These are phyloP conservation scores for Balanococcus diminutus DNA, from an alignment of 2,888 invertebrate genomes.

Conservation along the genomic window DNA sequence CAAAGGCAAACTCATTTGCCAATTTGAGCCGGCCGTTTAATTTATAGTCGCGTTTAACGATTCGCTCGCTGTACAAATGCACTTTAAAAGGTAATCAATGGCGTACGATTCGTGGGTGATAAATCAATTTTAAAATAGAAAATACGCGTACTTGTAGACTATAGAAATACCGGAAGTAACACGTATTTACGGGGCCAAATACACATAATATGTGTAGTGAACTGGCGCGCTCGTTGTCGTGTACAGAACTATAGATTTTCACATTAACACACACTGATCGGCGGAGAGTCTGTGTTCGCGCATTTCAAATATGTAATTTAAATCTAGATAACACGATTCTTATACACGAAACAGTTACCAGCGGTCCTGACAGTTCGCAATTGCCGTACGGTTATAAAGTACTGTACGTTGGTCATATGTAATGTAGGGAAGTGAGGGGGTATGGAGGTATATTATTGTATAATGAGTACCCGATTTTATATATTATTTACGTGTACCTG, in stretches of 20 bases:
- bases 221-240: background rate
- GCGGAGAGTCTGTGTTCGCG: background rate
- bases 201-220: background rate
- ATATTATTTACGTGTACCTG: background rate
- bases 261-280: background rate
- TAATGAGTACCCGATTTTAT: background rate
- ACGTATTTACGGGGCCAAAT: background rate
- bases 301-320: conserved; percentile 37
- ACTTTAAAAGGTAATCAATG: conserved; percentile 35
- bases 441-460: background rate
- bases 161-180: conserved; percentile 30
- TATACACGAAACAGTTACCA: conserved; percentile 24
- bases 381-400: background rate
- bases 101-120: conserved; percentile 23
- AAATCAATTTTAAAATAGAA: conserved; percentile 26
- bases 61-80: background rate
- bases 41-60: conserved; percentile 19
- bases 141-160: background rate
- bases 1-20: conserved; percentile 5
- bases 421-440: too few species aligned
- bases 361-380: background rate
- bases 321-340: conserved; percentile 9
- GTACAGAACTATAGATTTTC: background rate
- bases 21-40: background rate
- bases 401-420: background rate